These are phyloP conservation scores for Lithophane semibrunnea DNA, from an alignment of 2,888 invertebrate species.

Conservation along the genomic window DNA sequence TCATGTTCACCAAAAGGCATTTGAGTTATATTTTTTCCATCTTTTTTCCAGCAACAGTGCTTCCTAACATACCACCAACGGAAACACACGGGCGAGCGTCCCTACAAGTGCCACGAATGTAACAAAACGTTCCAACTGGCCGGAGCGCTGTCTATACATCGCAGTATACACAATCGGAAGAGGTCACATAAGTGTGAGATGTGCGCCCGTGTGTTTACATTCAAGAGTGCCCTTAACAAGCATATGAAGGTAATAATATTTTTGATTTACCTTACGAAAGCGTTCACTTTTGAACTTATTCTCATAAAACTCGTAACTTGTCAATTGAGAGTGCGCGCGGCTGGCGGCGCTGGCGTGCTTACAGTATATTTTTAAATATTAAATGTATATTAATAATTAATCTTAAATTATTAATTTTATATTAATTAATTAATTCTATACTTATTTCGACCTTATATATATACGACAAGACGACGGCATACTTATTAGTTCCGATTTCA, in stretches of 20 bases:
- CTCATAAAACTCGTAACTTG: background rate
- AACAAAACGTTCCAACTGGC: slow-evolving; percentile 62
- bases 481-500: no score
- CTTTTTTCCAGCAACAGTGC: slow-evolving; percentile 64
- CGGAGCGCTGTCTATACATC: slow-evolving; percentile 66
- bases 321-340: background rate
- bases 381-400: no score
- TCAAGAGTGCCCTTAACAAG: slow-evolving; percentile 68
- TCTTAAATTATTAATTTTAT: no score
- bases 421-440: no score
- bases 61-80: slow-evolving; percentile 71
- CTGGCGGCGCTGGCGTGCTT: no score
- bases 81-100: slow-evolving; percentile 74
- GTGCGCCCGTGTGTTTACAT: slow-evolving; percentile 66
- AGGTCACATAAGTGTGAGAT: slow-evolving; percentile 56
- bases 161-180: slow-evolving; percentile 45
- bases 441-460: no score
- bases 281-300: background rate
- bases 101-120: slow-evolving; percentile 68
- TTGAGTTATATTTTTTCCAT: background rate
- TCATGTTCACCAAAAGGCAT: background rate
- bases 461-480: no score
- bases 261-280: no score
- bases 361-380: no score
- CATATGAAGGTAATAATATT: slow-evolving; percentile 69